phyloP scores from a whole-genome alignment of 1,140 invertebrate species.

The Lamellibrachia luymesi region DNA sequence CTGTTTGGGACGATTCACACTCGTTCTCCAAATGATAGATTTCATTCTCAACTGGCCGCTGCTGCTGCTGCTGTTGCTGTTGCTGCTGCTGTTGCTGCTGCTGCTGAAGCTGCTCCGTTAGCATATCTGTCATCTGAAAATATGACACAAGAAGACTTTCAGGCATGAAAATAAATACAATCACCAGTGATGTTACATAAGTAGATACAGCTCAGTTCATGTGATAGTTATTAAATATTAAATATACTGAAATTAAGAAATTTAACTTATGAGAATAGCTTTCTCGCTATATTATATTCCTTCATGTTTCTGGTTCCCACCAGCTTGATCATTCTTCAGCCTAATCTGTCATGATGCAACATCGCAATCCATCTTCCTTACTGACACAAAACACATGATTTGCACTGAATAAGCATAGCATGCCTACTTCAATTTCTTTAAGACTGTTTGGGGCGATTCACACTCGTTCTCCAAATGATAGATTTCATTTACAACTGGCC shows the following conservation, averaged over 20 bases:
- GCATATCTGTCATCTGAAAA: background rate
- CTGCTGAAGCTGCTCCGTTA: background rate
- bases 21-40: background rate
- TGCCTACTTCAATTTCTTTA: background rate
- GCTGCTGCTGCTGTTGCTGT: background rate
- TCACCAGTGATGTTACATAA: no score
- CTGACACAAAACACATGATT: no score
- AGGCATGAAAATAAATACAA: no score
- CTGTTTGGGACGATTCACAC: background rate
- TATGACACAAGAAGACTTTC: background rate
- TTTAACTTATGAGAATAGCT: no score
- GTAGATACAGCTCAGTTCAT: no score
- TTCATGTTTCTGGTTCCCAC: no score
- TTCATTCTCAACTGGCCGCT: background rate
- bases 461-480: background rate
- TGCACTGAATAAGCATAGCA: background rate
- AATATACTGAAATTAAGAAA: no score
- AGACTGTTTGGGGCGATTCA: background rate
- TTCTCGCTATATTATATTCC: no score
- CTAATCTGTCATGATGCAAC: no score
- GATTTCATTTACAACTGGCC: background rate
- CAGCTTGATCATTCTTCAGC: no score
- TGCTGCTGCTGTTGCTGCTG: background rate
- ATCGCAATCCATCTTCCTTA: no score
- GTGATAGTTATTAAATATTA: no score